Conservation (phyloP, 2,888 invertebrate genomes). For the Tridacna crocea region DNA sequence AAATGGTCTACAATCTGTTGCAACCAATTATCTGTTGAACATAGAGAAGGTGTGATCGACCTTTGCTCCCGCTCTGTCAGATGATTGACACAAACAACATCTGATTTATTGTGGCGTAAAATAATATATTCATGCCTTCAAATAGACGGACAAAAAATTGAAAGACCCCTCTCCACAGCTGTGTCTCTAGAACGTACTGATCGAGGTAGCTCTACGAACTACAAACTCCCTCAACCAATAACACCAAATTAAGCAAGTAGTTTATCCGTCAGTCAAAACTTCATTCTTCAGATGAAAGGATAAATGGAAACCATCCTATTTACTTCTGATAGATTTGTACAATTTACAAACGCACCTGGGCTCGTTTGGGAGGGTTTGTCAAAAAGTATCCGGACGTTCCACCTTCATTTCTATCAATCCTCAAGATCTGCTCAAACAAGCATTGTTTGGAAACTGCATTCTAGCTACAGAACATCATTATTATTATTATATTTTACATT, state of each 20-base stretch:
- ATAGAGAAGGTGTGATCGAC: conserved; percentile 11
- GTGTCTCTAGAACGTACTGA: background rate
- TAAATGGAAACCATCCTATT: background rate
- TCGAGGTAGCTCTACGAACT: background rate
- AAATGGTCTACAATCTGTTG: conserved; percentile 14
- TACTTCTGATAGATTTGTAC: background rate
- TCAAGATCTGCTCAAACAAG: too few species aligned
- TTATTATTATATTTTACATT: too few species aligned
- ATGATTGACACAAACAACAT: conserved; percentile 31
- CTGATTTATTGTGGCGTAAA: conserved; percentile 29
- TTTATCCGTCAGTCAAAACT: background rate
- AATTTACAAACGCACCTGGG: too few species aligned
- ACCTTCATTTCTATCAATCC: too few species aligned
- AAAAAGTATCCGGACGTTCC: too few species aligned
- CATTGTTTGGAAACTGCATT: too few species aligned
- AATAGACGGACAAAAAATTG: background rate
- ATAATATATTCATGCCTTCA: conserved; percentile 11
- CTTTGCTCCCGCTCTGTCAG: conserved; percentile 13
- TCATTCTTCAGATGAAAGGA: background rate
- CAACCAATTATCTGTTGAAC: conserved; percentile 17
- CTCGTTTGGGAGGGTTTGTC: too few species aligned
- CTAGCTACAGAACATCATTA: too few species aligned
- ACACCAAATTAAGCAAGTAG: background rate
- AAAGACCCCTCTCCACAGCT: background rate
- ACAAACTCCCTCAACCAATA: background rate